Percentiles rank a stretch among this genome's conserved stretches.
Evolutionary conservation across 1,140 invertebrate genomes (phyloP).

Genomic region (Metaphire vulgaris): DNA sequence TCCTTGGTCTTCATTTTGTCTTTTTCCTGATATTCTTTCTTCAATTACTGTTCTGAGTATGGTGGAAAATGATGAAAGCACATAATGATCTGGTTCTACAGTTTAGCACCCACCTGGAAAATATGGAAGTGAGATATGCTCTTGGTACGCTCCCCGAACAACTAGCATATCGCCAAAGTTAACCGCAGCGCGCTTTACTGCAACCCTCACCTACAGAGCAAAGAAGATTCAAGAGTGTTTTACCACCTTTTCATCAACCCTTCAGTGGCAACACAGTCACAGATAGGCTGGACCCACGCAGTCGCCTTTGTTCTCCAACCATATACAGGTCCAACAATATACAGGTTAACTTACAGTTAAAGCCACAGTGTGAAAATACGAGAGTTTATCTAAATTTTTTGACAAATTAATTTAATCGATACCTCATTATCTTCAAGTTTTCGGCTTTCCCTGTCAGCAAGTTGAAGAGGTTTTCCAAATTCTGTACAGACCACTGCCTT

Average conservation of each 20-base stretch:
- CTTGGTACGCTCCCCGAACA: background rate
- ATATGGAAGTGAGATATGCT: background rate
- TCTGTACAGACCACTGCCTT: background rate
- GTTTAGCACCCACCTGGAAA: background rate
- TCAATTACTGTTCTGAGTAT: too few relatives aligned
- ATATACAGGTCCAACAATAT: too few relatives aligned
- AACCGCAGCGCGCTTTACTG: slow-evolving; percentile 1
- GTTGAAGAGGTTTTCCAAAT: background rate
- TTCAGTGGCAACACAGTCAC: too few relatives aligned
- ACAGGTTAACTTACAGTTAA: too few relatives aligned
- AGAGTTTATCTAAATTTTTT: too few relatives aligned
- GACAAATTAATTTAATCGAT: background rate
- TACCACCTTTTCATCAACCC: too few relatives aligned
- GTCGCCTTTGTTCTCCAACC: too few relatives aligned
- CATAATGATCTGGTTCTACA: too few relatives aligned
- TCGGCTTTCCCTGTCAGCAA: background rate
- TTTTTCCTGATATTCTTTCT: too few relatives aligned
- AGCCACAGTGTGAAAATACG: too few relatives aligned
- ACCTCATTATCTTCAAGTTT: background rate
- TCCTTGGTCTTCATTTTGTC: background rate
- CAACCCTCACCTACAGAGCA: background rate
- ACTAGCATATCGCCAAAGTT: background rate
- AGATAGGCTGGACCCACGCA: too few relatives aligned
- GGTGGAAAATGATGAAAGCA: background rate
- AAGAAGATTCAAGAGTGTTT: background rate